These are phyloP conservation scores for Sebastes dallii DNA, from an alignment of 2,797 vertebrate genomes.

Conservation along the genomic window DNA sequence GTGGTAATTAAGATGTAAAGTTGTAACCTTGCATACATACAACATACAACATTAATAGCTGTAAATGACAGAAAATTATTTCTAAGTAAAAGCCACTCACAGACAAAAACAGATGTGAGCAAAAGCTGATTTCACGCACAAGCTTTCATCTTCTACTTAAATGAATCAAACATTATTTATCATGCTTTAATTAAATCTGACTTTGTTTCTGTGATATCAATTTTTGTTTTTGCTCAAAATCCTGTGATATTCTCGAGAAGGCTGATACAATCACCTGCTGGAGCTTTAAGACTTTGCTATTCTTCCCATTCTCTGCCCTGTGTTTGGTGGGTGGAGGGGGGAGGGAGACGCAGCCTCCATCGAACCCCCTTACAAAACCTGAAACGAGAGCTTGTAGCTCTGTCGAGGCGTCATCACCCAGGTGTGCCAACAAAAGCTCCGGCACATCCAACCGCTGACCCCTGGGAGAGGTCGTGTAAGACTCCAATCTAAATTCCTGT, in stretches of 20 bases:
- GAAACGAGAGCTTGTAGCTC: conserved; percentile 74
- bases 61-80: background rate
- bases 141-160: background rate
- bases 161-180: background rate
- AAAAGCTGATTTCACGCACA: background rate
- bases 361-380: conserved; percentile 56
- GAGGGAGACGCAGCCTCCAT: background rate
- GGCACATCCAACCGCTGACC: conserved; percentile 78
- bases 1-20: background rate
- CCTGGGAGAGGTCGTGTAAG: conserved; percentile 77
- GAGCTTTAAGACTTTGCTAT: background rate
- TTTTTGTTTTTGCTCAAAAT: conserved; percentile 8
- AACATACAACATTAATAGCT: background rate
- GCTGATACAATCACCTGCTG: conserved; percentile 2
- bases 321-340: background rate
- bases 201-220: background rate
- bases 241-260: background rate
- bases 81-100: background rate
- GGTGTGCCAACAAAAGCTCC: conserved; percentile 85
- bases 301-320: background rate
- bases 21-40: background rate
- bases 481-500: conserved; percentile 84
- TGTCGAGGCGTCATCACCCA: conserved; percentile 77
- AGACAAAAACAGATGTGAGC: background rate
- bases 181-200: background rate